Conservation (phyloP, 1,140 invertebrate genomes). For the Aporrectodea caliginosa region DNA sequence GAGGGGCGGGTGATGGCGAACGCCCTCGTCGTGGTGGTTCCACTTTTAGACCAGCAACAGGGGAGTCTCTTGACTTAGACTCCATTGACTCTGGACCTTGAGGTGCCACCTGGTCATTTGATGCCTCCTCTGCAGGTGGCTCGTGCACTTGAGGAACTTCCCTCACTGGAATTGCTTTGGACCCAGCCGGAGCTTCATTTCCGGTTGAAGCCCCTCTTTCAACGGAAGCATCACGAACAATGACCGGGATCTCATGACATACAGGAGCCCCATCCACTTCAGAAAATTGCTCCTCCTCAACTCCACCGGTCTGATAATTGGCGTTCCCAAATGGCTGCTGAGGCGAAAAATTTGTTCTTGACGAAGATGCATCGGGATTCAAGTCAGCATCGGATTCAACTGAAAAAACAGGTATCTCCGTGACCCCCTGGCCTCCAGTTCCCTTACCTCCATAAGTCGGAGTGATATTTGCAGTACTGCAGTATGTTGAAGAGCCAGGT, state of each 20-base stretch:
- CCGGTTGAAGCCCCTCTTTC: slow-evolving; percentile 30
- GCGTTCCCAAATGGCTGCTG: too few species aligned
- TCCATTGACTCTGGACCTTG: too few species aligned
- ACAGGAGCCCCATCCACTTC: too few species aligned
- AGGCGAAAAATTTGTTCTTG: neutral
- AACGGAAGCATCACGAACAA: too few species aligned
- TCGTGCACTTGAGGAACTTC: slow-evolving; percentile 53
- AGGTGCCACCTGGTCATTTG: neutral
- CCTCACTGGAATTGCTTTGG: slow-evolving; percentile 38
- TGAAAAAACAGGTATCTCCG: neutral
- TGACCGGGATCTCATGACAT: too few species aligned
- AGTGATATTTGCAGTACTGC: neutral
- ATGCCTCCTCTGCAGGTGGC: slow-evolving; percentile 34
- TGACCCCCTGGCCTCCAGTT: neutral
- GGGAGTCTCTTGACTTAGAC: neutral
- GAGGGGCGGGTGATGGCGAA: slow-evolving; percentile 39
- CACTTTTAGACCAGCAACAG: neutral
- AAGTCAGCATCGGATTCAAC: neutral
- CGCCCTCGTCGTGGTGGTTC: slow-evolving; percentile 34
- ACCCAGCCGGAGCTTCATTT: neutral
- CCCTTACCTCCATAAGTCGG: neutral
- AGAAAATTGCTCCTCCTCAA: too few species aligned
- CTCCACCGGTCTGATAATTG: too few species aligned
- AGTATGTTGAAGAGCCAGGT: neutral
- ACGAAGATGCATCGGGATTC: neutral